These are phyloP conservation scores for Eupeodes luniger DNA, from an alignment of 2,888 invertebrate species.

Conservation along the genomic window DNA sequence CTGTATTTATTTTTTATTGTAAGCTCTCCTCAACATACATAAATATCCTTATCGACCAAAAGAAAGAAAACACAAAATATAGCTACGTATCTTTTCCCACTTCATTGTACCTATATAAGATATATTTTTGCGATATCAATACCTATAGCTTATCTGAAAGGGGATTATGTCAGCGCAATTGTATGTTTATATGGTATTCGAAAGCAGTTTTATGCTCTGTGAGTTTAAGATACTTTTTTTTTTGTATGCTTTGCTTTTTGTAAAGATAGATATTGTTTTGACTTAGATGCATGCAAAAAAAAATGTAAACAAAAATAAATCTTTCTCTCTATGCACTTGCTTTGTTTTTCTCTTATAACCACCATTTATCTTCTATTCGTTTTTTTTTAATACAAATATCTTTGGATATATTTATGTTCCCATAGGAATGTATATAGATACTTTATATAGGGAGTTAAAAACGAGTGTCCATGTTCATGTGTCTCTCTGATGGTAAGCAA, in stretches of 20 bases:
- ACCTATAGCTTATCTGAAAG: neutral
- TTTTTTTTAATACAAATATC: constrained; percentile 8
- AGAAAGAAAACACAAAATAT: neutral
- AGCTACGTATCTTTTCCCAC: constrained; percentile 39
- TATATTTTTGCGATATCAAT: neutral
- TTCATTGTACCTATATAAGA: constrained; percentile 32
- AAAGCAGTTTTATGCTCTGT: constrained; percentile 50
- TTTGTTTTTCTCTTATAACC: constrained; percentile 45
- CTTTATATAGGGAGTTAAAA: neutral
- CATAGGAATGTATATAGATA: constrained; percentile 34
- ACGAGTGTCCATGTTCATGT: constrained; percentile 39
- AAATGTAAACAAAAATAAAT: constrained; percentile 56
- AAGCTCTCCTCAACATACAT: constrained; percentile 12
- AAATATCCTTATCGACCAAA: constrained; percentile 28
- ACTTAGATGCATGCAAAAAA: constrained; percentile 60
- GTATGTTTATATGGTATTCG: constrained; percentile 52
- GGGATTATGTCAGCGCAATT: constrained; percentile 68
- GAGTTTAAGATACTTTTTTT: constrained; percentile 33
- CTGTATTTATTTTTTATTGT: neutral
- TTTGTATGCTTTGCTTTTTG: constrained; percentile 6
- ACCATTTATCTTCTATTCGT: constrained; percentile 49
- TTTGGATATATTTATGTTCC: constrained; percentile 14
- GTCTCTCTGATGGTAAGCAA: constrained; percentile 1
- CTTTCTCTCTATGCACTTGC: constrained; percentile 48
- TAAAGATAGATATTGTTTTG: constrained; percentile 11